These are phyloP conservation scores for Carassius gibelio DNA, from an alignment of 2,113 vertebrate species.

Conservation along the genomic window DNA sequence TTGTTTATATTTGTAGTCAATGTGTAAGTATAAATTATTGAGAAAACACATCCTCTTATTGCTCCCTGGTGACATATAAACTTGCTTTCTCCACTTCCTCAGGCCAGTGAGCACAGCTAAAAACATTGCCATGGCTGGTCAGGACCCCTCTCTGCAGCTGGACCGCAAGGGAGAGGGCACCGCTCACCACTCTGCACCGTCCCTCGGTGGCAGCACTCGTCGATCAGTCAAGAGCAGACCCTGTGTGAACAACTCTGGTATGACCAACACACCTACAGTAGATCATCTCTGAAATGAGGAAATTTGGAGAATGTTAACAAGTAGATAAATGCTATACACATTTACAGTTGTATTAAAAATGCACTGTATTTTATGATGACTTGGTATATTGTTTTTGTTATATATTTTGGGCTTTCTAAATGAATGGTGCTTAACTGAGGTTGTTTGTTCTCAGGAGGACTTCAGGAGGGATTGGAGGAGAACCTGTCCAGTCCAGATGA, in stretches of 20 bases:
- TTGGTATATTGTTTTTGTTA: not conserved
- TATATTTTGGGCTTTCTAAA: too few relatives aligned
- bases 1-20: not conserved
- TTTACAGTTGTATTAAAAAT: not conserved
- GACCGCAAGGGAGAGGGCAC: constrained; percentile 96
- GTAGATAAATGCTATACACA: not conserved
- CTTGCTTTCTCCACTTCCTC: constrained; percentile 6
- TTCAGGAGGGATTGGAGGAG: constrained; percentile 85
- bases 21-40: not conserved
- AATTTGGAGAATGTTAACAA: not conserved
- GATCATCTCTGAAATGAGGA: not conserved
- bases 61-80: not conserved
- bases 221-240: constrained; percentile 78
- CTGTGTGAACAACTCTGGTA: constrained; percentile 86
- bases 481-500: constrained; percentile 85
- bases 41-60: not conserved
- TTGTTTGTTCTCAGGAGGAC: constrained; percentile 72
- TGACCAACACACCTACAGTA: not conserved
- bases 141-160: constrained; percentile 90
- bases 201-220: constrained; percentile 74
- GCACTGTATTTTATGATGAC: not conserved
- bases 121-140: constrained; percentile 87
- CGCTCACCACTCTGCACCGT: not conserved
- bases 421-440: too few relatives aligned
- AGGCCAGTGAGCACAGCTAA: constrained; percentile 87